Evolutionary conservation across 1,140 invertebrate genomes (phyloP), one percentile per base, ranked within the genome.

Genomic region (Nebria ingens): DNA sequence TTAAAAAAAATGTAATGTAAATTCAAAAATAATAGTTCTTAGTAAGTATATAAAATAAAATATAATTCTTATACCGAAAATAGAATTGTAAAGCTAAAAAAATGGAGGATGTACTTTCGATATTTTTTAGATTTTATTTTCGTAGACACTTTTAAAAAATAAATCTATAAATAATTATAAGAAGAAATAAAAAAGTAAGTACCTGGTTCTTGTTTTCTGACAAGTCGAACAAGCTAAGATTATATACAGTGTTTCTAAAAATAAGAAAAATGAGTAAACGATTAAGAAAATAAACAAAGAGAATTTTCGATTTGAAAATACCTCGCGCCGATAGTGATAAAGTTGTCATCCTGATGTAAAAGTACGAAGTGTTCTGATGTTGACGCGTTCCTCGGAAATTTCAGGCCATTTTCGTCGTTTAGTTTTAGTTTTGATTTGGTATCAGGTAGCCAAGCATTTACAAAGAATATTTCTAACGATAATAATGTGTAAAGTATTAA

Each of bases 241-340:
- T 91, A 73, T 89, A 89, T 60, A 90, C 80, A 65, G 81, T 76
- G 72, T 90, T 87, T 68, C 87, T 85, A 73, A 34, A 34, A 34
- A 34, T 34, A 34, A 9, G n/a, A 6, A 34, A 9, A 34, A 9
- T 34, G n/a, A 58, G n/a, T 13, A 34, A 52, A 51, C 20, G 15
- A 56, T n/a, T 64, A 59, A 58, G 58, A 59, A 58, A 59, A 60
- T 61, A 51, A 34, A 51, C 22, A 19, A 25, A 21, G 50, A 11
- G 52, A 11, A 21, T 59, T 59, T 17, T 51, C 20, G 15, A 53
- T 61, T 15, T 19, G 15, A 53, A 38, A 19, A 17, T 23, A 34
- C 25, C 25, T 34, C n/a, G 74, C 75, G 56, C 75, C 75, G 52
- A 77, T 62, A 54, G 76, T 59, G 54, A 76, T 64, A 13, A 69